Evolutionary conservation across 2,888 invertebrate genomes (phyloP).

Genomic region (Meloe dianella): DNA sequence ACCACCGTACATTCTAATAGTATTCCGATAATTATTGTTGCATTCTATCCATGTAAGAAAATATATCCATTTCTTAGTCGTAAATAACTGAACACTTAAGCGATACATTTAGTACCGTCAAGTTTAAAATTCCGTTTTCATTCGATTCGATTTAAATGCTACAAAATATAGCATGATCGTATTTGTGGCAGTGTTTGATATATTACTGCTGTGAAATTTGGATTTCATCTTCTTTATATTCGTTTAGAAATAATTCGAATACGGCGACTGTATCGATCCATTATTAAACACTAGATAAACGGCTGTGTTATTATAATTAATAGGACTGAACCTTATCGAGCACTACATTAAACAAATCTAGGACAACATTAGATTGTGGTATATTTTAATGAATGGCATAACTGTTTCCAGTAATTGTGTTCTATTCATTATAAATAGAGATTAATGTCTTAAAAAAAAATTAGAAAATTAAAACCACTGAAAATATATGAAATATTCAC

Average conservation of each 20-base stretch:
- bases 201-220: not conserved
- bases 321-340: not conserved
- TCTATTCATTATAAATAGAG: too few relatives aligned
- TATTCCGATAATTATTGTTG: not conserved
- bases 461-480: not conserved
- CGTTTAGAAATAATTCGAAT: not conserved
- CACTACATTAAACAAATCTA: not conserved
- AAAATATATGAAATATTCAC: not conserved
- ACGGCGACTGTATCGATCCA: not conserved
- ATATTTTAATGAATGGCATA: not conserved
- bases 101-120: not conserved
- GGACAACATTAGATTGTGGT: not conserved
- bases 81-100: not conserved
- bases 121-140: not conserved
- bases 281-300: constrained; percentile 1
- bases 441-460: too few relatives aligned
- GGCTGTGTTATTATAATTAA: not conserved
- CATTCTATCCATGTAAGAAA: not conserved
- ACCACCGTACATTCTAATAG: not conserved
- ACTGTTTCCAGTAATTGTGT: not conserved
- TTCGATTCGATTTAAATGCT: not conserved
- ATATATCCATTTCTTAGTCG: not conserved
- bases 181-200: not conserved
- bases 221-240: not conserved
- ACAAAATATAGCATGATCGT: not conserved